These are phyloP conservation scores for Patella depressa DNA, from an alignment of 2,888 invertebrate species.

Conservation along the genomic window DNA sequence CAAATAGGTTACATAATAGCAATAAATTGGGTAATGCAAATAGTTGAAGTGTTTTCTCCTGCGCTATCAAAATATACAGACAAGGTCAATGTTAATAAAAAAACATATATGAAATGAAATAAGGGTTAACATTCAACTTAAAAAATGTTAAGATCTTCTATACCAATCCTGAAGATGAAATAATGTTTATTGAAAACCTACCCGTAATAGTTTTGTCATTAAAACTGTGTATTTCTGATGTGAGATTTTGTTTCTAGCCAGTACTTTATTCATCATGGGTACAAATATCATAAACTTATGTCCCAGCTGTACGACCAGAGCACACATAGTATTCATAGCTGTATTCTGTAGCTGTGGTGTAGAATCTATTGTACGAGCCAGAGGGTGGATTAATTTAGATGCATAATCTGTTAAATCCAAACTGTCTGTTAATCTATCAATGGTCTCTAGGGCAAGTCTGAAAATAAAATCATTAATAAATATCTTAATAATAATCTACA, in stretches of 20 bases:
- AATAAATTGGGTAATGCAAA: no score
- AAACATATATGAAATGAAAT: not conserved
- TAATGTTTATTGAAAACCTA: constrained; percentile 32
- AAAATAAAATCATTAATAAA: constrained; percentile 5
- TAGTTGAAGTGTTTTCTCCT: no score
- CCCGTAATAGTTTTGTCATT: constrained; percentile 72
- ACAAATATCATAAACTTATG: constrained; percentile 93
- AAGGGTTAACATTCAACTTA: not conserved
- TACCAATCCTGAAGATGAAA: no score
- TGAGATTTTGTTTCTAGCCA: constrained; percentile 69
- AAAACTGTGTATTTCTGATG: constrained; percentile 85
- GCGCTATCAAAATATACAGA: no score
- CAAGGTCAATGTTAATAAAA: no score
- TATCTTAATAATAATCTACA: no score
- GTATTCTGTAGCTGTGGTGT: constrained; percentile 80
- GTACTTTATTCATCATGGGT: constrained; percentile 88
- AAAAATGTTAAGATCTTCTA: not conserved
- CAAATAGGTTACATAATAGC: no score
- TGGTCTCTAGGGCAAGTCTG: constrained; percentile 78
- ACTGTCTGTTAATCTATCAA: constrained; percentile 89
- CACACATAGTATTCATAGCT: constrained; percentile 92
- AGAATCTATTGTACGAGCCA: constrained; percentile 86
- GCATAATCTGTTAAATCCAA: constrained; percentile 93
- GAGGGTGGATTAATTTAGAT: constrained; percentile 93
- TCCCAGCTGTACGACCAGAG: constrained; percentile 84